Evolutionary conservation across 2,888 invertebrate genomes (phyloP).

Genomic region (Argyra leucocephala): DNA sequence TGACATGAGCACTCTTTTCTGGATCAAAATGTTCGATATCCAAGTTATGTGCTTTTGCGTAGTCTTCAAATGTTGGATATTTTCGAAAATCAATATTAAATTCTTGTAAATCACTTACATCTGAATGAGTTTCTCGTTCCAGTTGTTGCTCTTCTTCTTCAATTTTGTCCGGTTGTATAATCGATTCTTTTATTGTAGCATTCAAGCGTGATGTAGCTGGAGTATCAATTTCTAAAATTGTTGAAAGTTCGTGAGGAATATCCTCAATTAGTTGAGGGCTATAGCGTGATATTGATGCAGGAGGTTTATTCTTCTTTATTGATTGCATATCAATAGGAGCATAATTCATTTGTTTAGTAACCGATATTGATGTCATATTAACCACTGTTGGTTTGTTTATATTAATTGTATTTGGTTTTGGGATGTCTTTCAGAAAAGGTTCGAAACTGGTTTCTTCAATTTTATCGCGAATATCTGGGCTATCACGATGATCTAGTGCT

Average conservation of each 20-base stretch:
- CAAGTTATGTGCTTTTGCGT: conserved; percentile 45
- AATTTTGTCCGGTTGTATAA: conserved; percentile 12
- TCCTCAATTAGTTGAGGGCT: conserved; percentile 39
- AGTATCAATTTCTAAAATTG: conserved; percentile 59
- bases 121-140: conserved; percentile 16
- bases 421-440: conserved; percentile 39
- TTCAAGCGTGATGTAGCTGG: conserved; percentile 48
- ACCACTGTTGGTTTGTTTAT: conserved; percentile 20
- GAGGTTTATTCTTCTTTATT: conserved; percentile 32
- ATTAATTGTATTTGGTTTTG: conserved; percentile 32
- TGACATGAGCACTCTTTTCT: conserved; percentile 44
- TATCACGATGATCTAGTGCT: conserved; percentile 30
- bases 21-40: conserved; percentile 34
- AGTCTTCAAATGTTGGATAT: conserved; percentile 43
- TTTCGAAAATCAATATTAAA: conserved; percentile 13
- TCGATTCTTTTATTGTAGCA: conserved; percentile 18
- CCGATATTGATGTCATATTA: conserved; percentile 22
- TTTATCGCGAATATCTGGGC: conserved; percentile 16
- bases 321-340: conserved; percentile 9
- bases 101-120: neutral
- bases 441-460: conserved; percentile 26
- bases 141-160: conserved; percentile 10
- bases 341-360: conserved; percentile 6
- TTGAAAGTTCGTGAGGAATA: conserved; percentile 53
- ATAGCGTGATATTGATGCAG: conserved; percentile 34